These are phyloP conservation scores for Bujurquina vittata DNA, from an alignment of 2,113 vertebrate genomes.

Conservation along the genomic window DNA sequence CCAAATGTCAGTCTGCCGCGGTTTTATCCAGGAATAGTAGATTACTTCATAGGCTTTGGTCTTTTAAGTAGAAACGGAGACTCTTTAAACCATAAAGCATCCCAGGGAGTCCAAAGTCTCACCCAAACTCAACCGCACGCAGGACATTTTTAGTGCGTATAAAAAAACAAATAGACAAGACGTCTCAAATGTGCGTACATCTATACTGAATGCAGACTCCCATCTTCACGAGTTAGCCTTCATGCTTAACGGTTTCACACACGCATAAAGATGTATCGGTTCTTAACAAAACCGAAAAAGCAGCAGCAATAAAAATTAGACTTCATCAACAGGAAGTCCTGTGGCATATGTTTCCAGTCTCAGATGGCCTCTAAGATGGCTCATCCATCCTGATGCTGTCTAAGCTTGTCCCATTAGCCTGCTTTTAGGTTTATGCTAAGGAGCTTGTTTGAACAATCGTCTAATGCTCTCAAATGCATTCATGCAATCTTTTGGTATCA, in stretches of 20 bases:
- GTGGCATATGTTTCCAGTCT: slow-evolving; percentile 15
- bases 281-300: no score
- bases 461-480: slow-evolving; percentile 6
- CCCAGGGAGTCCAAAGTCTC: slow-evolving; percentile 14
- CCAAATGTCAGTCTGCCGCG: slow-evolving; percentile 45
- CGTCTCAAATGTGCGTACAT: neutral
- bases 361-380: slow-evolving; percentile 30
- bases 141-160: neutral
- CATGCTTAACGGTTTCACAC: neutral
- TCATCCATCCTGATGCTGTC: slow-evolving; percentile 27
- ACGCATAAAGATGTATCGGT: no score
- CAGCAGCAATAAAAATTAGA: neutral
- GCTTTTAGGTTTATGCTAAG: slow-evolving; percentile 33
- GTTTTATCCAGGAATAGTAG: slow-evolving; percentile 21
- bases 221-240: neutral
- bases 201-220: neutral
- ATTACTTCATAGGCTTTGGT: slow-evolving; percentile 42
- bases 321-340: neutral
- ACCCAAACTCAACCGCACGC: neutral
- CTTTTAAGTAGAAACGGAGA: slow-evolving; percentile 54
- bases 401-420: slow-evolving; percentile 47
- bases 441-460: slow-evolving; percentile 49
- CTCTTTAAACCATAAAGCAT: slow-evolving; percentile 28
- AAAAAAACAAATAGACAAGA: neutral
- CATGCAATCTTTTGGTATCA: neutral